phyloP scores from a whole-genome alignment of 1,140 invertebrate species.

The Hycleus cichorii region DNA sequence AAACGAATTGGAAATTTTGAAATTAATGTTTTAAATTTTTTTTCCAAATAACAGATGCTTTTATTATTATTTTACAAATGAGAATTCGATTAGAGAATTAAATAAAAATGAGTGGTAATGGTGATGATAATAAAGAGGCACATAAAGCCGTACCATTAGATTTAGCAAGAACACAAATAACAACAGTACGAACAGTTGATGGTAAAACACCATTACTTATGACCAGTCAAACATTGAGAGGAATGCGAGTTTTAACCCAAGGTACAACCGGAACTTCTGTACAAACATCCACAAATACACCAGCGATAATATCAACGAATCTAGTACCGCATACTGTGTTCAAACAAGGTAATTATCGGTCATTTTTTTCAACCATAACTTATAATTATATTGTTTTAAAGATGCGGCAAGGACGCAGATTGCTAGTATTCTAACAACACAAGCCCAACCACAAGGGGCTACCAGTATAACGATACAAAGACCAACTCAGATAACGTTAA shows the following conservation, averaged over 20 bases:
- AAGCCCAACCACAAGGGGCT: slow-evolving; percentile 27
- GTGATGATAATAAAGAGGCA: slow-evolving; percentile 38
- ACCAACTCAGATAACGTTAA: slow-evolving; percentile 37
- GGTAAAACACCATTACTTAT: slow-evolving; percentile 34
- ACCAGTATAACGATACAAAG: slow-evolving; percentile 33
- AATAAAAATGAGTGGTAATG: slow-evolving; percentile 36
- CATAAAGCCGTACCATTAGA: slow-evolving; percentile 37
- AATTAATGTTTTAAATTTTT: not conserved
- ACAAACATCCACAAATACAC: slow-evolving; percentile 22
- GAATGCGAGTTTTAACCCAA: slow-evolving; percentile 36
- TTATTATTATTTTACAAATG: slow-evolving; percentile 17
- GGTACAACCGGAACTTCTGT: slow-evolving; percentile 17
- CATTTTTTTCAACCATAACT: not conserved
- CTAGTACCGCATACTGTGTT: slow-evolving; percentile 36
- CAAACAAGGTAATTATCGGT: slow-evolving; percentile 32
- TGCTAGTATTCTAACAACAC: slow-evolving; percentile 26
- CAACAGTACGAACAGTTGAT: slow-evolving; percentile 32
- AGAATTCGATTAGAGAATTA: slow-evolving; percentile 2
- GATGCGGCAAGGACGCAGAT: slow-evolving; percentile 30
- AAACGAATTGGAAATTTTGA: too few species aligned
- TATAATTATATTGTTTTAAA: slow-evolving; percentile 17
- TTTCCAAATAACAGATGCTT: slow-evolving; percentile 15
- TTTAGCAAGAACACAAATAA: slow-evolving; percentile 35
- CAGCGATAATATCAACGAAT: slow-evolving; percentile 37
- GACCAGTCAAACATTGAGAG: slow-evolving; percentile 32